These are phyloP conservation scores for Epirrita christyi DNA, from an alignment of 2,888 invertebrate genomes.

Conservation along the genomic window DNA sequence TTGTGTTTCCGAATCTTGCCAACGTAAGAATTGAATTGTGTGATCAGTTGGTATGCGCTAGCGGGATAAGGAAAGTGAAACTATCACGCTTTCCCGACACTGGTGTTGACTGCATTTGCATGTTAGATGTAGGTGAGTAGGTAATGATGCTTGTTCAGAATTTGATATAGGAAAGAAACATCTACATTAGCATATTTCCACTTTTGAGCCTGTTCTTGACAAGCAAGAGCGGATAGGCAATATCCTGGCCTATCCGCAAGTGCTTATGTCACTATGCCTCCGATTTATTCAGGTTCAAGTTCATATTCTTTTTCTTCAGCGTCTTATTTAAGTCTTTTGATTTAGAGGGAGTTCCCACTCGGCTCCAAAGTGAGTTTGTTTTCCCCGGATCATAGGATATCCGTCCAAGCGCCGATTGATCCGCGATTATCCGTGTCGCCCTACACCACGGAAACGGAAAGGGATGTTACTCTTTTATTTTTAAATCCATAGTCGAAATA, in stretches of 20 bases:
- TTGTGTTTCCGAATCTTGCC: no score
- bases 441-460: slow-evolving; percentile 59
- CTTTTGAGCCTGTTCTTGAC: no score
- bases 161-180: slow-evolving; percentile 8
- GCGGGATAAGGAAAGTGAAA: slow-evolving; percentile 43
- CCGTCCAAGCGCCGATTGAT: slow-evolving; percentile 59
- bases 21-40: not conserved
- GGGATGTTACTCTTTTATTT: slow-evolving; percentile 62
- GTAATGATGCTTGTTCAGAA: slow-evolving; percentile 16
- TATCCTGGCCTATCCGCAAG: no score
- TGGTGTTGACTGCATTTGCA: slow-evolving; percentile 28
- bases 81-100: slow-evolving; percentile 34
- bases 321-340: no score
- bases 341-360: not conserved
- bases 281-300: no score
- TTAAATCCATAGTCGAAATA: slow-evolving; percentile 47
- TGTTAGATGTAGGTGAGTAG: slow-evolving; percentile 27
- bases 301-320: no score
- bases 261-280: no score
- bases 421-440: slow-evolving; percentile 55
- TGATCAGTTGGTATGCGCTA: slow-evolving; percentile 23
- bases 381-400: slow-evolving; percentile 51
- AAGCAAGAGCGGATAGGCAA: no score
- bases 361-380: slow-evolving; percentile 18
- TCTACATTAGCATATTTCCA: no score